Conservation (phyloP, 2,888 invertebrate genomes). For the Polyploca ridens region DNA sequence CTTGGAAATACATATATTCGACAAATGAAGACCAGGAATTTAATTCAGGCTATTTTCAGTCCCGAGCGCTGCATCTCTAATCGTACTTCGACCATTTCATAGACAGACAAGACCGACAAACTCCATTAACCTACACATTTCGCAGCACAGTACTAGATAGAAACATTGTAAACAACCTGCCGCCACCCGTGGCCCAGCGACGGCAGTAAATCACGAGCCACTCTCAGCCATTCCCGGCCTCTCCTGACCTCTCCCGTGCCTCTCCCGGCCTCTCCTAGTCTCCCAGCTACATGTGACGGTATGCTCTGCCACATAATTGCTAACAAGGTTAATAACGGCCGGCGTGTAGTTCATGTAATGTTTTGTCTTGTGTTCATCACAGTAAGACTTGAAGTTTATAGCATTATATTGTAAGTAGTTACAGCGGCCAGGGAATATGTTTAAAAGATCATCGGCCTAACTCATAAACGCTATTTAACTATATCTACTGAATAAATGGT, state of each 20-base stretch:
- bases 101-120: not conserved
- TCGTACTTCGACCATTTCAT: not conserved
- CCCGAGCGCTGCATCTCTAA: no score
- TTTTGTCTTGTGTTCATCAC: not conserved
- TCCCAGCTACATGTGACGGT: not conserved
- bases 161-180: not conserved
- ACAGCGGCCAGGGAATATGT: no score
- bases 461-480: no score
- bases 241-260: not conserved
- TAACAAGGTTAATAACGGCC: constrained; percentile 1
- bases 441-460: no score
- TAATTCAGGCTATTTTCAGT: no score
- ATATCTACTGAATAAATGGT: no score
- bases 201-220: constrained; percentile 2
- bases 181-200: not conserved
- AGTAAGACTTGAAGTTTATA: not conserved
- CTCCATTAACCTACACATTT: not conserved
- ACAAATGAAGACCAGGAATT: no score
- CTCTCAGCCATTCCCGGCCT: not conserved
- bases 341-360: not conserved
- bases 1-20: no score
- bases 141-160: not conserved
- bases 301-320: not conserved
- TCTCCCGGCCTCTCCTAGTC: not conserved
- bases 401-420: no score